These are phyloP conservation scores for Antheraea pernyi DNA, from an alignment of 1,140 invertebrate genomes.

Conservation along the genomic window DNA sequence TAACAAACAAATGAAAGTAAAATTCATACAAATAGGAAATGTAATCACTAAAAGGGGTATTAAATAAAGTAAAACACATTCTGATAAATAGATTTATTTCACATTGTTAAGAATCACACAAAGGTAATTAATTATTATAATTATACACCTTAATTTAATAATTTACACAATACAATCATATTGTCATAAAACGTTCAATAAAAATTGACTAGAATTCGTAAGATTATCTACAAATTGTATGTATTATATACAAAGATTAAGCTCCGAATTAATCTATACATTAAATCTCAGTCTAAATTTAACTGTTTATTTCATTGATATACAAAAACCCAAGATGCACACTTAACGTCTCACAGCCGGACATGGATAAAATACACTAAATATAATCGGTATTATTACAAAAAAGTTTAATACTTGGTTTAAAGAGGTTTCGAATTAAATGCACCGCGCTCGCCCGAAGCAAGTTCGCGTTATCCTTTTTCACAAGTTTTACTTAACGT, in stretches of 20 bases:
- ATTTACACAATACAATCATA: slow-evolving; percentile 73
- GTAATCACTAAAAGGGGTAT: too few species aligned
- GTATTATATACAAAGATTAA: slow-evolving; percentile 51
- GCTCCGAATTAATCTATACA: slow-evolving; percentile 59
- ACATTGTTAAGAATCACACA: slow-evolving; percentile 62
- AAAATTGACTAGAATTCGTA: slow-evolving; percentile 72
- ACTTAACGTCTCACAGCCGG: too few species aligned
- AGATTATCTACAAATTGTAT: slow-evolving; percentile 66
- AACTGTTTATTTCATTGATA: slow-evolving; percentile 36
- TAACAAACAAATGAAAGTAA: too few species aligned
- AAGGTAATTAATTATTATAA: slow-evolving; percentile 39
- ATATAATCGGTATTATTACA: too few species aligned
- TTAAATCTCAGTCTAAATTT: slow-evolving; percentile 39
- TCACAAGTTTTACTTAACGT: too few species aligned
- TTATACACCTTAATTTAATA: slow-evolving; percentile 32
- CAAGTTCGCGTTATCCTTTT: too few species aligned
- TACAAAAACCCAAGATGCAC: too few species aligned
- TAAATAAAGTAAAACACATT: slow-evolving; percentile 13
- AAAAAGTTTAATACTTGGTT: too few species aligned
- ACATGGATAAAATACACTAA: too few species aligned
- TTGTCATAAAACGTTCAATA: slow-evolving; percentile 74
- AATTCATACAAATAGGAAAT: neutral
- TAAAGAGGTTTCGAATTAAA: too few species aligned
- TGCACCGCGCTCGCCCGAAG: too few species aligned
- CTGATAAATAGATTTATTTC: slow-evolving; percentile 65